phyloP scores from a whole-genome alignment of 2,797 vertebrate species.

The Leucoraja ocellata region DNA sequence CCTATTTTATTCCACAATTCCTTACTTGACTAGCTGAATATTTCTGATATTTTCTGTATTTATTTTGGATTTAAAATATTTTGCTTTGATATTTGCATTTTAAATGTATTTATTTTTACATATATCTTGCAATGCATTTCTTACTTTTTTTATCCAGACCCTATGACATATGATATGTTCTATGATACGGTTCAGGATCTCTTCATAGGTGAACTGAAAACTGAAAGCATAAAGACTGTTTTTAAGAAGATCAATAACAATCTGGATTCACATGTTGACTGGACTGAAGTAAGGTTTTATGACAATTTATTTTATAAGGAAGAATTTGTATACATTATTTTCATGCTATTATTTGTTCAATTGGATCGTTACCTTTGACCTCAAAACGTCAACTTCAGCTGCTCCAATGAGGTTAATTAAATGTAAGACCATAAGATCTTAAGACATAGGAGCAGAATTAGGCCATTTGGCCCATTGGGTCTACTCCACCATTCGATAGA shows the following conservation, averaged over 20 bases:
- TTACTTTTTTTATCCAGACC: slow-evolving; percentile 44
- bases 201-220: slow-evolving; percentile 57
- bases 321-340: not conserved
- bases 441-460: too few relatives aligned
- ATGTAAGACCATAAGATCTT: too few relatives aligned
- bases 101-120: not conserved
- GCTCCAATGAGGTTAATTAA: not conserved
- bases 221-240: slow-evolving; percentile 53
- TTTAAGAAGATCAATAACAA: slow-evolving; percentile 55
- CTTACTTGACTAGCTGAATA: too few relatives aligned
- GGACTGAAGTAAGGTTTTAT: slow-evolving; percentile 56
- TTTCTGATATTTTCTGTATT: too few relatives aligned
- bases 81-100: too few relatives aligned
- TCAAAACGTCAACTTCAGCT: not conserved
- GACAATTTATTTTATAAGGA: slow-evolving; percentile 24
- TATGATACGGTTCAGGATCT: slow-evolving; percentile 42
- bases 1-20: too few relatives aligned
- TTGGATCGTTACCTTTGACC: not conserved
- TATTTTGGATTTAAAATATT: too few relatives aligned
- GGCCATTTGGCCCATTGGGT: too few relatives aligned
- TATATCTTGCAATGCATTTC: not conserved
- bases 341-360: not conserved
- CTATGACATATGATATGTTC: slow-evolving; percentile 54
- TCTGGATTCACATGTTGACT: slow-evolving; percentile 50
- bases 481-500: too few relatives aligned